Percentiles rank a stretch among this genome's conserved stretches.
These are phyloP conservation scores for Dorcus parallelipipedus DNA, from an alignment of 2,888 invertebrate species.

Conservation along the genomic window DNA sequence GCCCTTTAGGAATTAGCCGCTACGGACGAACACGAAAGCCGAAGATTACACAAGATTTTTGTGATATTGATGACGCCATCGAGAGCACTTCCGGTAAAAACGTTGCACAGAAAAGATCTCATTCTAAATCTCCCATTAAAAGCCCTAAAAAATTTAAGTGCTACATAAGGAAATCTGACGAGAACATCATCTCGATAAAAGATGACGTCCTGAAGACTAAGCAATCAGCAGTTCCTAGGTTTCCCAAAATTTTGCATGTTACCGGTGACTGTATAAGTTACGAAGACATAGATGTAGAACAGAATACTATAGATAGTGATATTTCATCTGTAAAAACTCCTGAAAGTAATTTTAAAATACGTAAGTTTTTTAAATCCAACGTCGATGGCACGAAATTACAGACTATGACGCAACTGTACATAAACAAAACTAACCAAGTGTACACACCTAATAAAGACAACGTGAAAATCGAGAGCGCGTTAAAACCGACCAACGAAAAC, in stretches of 20 bases:
- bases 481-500: conserved; percentile 18
- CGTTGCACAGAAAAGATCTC: background rate
- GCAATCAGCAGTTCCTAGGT: conserved; percentile 12
- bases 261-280: background rate
- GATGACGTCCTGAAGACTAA: no score
- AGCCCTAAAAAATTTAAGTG: conserved; percentile 14
- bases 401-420: conserved; percentile 2
- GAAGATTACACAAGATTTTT: conserved; percentile 51
- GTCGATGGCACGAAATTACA: background rate
- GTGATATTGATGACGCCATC: conserved; percentile 46
- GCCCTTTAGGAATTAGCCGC: conserved; percentile 47
- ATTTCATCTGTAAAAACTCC: background rate
- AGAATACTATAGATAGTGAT: background rate
- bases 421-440: conserved; percentile 3
- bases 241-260: background rate
- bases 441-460: background rate
- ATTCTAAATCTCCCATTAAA: conserved; percentile 1
- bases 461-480: conserved; percentile 3
- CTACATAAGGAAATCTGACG: conserved; percentile 13
- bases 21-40: conserved; percentile 59
- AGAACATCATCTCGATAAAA: no score
- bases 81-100: conserved; percentile 11
- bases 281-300: background rate
- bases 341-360: conserved; percentile 13
- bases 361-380: conserved; percentile 22